Evolutionary conservation across 2,113 vertebrate genomes (phyloP).

Genomic region (Charadrius vociferus): DNA sequence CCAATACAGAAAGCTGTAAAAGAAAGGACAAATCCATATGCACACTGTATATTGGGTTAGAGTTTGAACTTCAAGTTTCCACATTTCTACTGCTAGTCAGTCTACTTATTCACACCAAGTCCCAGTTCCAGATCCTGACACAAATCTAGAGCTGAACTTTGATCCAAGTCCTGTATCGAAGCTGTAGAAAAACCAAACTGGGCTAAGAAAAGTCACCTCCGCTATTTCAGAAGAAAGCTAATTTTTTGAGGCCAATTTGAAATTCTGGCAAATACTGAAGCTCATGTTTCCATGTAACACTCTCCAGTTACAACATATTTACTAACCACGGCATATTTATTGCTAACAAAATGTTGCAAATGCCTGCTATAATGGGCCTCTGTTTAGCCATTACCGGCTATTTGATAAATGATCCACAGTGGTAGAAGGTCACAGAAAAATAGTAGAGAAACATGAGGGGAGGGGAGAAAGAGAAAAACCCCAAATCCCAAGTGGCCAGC

Average conservation of each 20-base stretch:
- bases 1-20: not conserved
- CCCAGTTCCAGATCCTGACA: not conserved
- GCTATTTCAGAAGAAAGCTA: not conserved
- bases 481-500: not conserved
- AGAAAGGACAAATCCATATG: not conserved
- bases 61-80: not conserved
- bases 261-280: not conserved
- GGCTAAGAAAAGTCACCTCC: not conserved
- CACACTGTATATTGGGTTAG: not conserved
- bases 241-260: not conserved
- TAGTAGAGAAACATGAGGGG: not conserved
- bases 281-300: not conserved
- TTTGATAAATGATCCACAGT: not conserved
- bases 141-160: not conserved
- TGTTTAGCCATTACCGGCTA: not conserved
- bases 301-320: not conserved
- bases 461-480: fast-evolving
- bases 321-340: not conserved
- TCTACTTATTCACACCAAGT: not conserved
- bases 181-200: not conserved
- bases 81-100: not conserved
- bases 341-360: not conserved
- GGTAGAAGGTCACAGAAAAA: not conserved
- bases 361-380: not conserved
- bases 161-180: not conserved